phyloP scores from a whole-genome alignment of 2,113 vertebrate species.

The Sylvilagus bachmani region DNA sequence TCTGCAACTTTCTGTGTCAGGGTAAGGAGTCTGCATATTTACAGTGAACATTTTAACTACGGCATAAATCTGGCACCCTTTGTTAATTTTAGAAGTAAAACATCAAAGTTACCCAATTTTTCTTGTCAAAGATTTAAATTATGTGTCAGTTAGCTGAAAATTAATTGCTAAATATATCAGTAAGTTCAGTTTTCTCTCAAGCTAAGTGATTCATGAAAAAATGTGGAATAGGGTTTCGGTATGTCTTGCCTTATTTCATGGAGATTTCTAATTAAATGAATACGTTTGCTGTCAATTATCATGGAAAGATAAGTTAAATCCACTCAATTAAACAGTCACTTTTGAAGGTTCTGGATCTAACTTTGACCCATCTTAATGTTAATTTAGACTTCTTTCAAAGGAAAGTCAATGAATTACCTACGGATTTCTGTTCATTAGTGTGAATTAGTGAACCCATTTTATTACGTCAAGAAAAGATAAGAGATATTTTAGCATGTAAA shows the following conservation, averaged over 20 bases:
- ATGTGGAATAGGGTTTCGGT: not conserved
- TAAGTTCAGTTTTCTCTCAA: conserved; percentile 68
- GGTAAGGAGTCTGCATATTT: conserved; percentile 46
- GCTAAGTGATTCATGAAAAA: conserved; percentile 42
- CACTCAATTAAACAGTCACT: conserved; percentile 60
- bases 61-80: conserved; percentile 15
- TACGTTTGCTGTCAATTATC: conserved; percentile 53
- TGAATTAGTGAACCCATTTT: conserved; percentile 46
- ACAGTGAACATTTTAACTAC: not conserved
- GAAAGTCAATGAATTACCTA: conserved; percentile 56
- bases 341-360: conserved; percentile 59
- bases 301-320: conserved; percentile 45
- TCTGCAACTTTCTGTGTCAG: not conserved
- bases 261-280: conserved; percentile 40
- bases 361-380: conserved; percentile 46
- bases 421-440: conserved; percentile 56
- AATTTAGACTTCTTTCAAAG: conserved; percentile 59
- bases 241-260: conserved; percentile 42
- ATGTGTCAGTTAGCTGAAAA: conserved; percentile 53
- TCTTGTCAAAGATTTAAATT: conserved; percentile 49
- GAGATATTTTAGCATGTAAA: conserved; percentile 29
- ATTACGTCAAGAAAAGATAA: conserved; percentile 16
- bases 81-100: conserved; percentile 23
- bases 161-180: conserved; percentile 56
- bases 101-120: conserved; percentile 43